phyloP scores from a whole-genome alignment of 2,797 vertebrate species.

The Danio kyathit region DNA sequence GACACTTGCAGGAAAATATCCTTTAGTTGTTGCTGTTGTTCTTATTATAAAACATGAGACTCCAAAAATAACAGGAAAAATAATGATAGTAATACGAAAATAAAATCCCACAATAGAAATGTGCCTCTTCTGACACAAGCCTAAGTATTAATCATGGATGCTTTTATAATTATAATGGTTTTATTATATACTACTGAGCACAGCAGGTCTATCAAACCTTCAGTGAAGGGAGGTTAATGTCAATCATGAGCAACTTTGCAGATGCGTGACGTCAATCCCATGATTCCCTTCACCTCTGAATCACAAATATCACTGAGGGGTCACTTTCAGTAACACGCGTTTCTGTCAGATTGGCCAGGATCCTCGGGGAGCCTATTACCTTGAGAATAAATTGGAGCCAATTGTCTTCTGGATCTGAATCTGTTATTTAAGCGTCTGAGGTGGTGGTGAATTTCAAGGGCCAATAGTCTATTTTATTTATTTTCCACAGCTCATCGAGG shows the following conservation, averaged over 20 bases:
- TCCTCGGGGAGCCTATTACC: neutral
- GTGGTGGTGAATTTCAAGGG: neutral
- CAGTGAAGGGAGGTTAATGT: neutral
- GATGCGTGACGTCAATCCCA: constrained; percentile 2
- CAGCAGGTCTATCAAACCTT: neutral
- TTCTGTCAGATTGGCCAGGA: neutral
- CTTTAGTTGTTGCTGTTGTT: no score
- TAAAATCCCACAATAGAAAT: neutral
- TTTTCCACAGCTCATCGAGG: neutral
- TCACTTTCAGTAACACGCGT: constrained; percentile 8
- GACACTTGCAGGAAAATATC: no score
- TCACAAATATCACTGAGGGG: neutral
- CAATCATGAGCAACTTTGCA: constrained; percentile 8
- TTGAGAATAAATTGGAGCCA: neutral
- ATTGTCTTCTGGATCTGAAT: neutral
- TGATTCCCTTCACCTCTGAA: neutral
- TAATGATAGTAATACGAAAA: neutral
- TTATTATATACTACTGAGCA: neutral
- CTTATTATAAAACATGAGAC: no score
- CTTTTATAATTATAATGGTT: neutral
- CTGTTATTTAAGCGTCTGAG: neutral
- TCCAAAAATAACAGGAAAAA: neutral
- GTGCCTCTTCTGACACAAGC: neutral
- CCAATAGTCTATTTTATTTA: neutral
- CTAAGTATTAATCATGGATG: neutral